A percentile compares a stretch with the other conserved stretches of the same genome.
These are phyloP conservation scores for Onychomys leucogaster DNA, from an alignment of 2,797 vertebrate species.

Conservation along the genomic window DNA sequence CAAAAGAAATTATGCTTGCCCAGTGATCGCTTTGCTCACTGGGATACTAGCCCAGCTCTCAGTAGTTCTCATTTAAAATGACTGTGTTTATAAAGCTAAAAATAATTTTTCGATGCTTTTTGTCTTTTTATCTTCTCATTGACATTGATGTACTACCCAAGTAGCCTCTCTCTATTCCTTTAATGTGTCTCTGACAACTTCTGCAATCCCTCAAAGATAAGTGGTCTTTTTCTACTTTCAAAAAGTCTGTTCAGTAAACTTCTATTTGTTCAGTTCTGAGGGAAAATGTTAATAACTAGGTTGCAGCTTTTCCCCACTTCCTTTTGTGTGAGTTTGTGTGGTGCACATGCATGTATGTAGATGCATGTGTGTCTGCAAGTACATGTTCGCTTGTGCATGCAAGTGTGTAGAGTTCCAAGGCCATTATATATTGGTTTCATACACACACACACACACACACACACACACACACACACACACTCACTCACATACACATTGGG, in stretches of 20 bases:
- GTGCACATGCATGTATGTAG: background rate
- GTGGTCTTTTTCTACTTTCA: slow-evolving; percentile 6
- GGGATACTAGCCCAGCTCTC: too few relatives aligned
- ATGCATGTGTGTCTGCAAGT: background rate
- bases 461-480: too few relatives aligned
- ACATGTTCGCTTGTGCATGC: too few relatives aligned
- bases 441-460: too few relatives aligned
- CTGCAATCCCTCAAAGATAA: background rate
- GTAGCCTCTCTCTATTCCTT: background rate
- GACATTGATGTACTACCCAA: background rate
- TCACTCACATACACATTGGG: too few relatives aligned
- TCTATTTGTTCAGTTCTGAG: slow-evolving; percentile 39
- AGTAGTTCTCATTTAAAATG: slow-evolving; percentile 29
- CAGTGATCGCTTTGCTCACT: background rate
- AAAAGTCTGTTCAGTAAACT: background rate
- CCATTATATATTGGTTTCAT: background rate
- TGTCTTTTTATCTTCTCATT: slow-evolving; percentile 1
- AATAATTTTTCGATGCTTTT: background rate
- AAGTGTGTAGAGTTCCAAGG: background rate
- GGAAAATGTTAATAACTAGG: background rate
- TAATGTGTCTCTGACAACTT: slow-evolving; percentile 16
- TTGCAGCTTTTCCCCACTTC: background rate
- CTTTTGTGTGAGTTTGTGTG: background rate
- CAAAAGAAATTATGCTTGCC: too few relatives aligned
- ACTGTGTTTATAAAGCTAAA: background rate